Base-by-base conservation (phyloP, 2,888 invertebrate species). In the Aphelenchoides bicaudatus region DNA sequence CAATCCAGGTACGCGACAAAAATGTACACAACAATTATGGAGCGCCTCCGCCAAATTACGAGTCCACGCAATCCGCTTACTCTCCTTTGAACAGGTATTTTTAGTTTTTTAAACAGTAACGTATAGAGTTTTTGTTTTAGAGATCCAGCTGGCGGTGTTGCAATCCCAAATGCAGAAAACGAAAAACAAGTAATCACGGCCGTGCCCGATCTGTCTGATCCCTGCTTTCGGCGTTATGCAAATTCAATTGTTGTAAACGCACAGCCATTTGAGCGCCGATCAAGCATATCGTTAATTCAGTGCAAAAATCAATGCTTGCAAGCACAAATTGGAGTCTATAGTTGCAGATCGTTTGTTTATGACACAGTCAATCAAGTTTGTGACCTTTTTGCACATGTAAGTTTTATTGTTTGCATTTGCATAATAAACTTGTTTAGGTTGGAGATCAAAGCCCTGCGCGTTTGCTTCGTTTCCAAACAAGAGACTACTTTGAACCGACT, bases 351-450 rank as follows among this genome's bases (percentile, higher is more conserved):
- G 1, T 78, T 79, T 54, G 78, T 79, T 29, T 79, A 73, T 60
- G 78, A 79, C 62, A 75, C 75, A 50, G 59, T 73, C 23, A 78
- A 79, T 61, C 70, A 70, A 66, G 76, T 78, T 3, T 79, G 79
- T 56, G 79, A 79, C 43, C 67, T 79, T 1, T 79, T 79, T 61
- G 76, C 75, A 3, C 79, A 79, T 46, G 74, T 74, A 19, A 78
- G 78, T 0, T n/a, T n/a, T n/a, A n/a, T n/a, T n/a, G n/a, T n/a
- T n/a, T n/a, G n/a, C n/a, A n/a, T n/a, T n/a, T n/a, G n/a, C n/a
- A n/a, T n/a, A n/a, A n/a, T n/a, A n/a, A n/a, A n/a, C n/a, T n/a
- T n/a, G n/a, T n/a, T n/a, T n/a, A n/a, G n/a, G n/a, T n/a, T n/a
- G 67, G 63, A 34, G 43, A 43, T 43, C 43, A 43, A 3, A 43